Conservation (phyloP, 92 coral and sea anemone species). For the Heliopora coerulea region DNA sequence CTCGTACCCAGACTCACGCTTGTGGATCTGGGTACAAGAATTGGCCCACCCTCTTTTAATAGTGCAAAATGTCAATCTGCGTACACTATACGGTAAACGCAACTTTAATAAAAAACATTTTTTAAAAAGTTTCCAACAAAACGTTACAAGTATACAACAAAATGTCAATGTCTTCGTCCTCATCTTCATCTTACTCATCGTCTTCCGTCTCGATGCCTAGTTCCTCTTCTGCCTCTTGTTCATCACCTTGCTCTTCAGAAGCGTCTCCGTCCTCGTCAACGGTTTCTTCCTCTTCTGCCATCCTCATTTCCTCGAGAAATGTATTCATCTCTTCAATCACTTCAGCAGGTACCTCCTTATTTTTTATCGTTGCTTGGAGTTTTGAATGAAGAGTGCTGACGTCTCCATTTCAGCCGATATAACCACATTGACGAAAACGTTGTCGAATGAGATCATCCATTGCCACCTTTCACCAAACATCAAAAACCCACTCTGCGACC, state of each 20-base stretch:
- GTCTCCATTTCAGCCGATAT: conserved; percentile 7
- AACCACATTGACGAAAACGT: conserved; percentile 36
- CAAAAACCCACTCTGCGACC: conserved; percentile 49
- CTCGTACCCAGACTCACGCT: not conserved
- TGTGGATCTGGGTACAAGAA: conserved; percentile 21
- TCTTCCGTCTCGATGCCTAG: conserved; percentile 19
- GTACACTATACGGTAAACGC: not conserved
- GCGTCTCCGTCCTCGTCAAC: conserved; percentile 9
- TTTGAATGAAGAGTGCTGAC: conserved; percentile 3
- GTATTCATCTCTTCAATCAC: conserved; percentile 11
- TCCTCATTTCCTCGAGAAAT: conserved; percentile 20
- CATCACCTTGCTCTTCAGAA: conserved; percentile 30
- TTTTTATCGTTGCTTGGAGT: conserved; percentile 7
- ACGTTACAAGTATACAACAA: not conserved
- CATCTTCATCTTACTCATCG: not conserved
- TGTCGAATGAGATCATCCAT: conserved; percentile 41
- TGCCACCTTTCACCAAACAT: conserved; percentile 49
- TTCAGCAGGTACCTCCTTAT: conserved; percentile 24
- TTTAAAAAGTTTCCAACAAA: not conserved
- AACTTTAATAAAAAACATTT: conserved; percentile 1
- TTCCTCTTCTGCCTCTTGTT: conserved; percentile 18
- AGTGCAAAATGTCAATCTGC: not conserved
- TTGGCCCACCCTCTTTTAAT: not conserved
- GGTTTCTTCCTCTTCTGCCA: conserved; percentile 16
- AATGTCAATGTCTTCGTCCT: conserved; percentile 15